Evolutionary conservation across 2,797 vertebrate species (phyloP).

Genomic region (Lacerta viridis): DNA sequence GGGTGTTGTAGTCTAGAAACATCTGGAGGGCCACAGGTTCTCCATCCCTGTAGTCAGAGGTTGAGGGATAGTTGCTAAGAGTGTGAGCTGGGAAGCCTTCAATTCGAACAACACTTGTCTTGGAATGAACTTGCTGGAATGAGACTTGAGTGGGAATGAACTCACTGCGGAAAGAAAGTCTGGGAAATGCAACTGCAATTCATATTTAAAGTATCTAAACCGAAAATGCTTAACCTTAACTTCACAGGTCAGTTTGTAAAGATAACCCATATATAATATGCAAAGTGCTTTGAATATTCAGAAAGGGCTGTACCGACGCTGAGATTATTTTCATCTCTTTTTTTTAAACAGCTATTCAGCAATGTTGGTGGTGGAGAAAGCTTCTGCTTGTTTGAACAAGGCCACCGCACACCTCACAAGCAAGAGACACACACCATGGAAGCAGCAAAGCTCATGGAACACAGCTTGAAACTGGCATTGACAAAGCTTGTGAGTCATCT

Average conservation of each 20-base stretch:
- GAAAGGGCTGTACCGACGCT: neutral
- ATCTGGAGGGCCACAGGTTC: too few species aligned
- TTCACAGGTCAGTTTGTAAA: neutral
- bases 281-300: neutral
- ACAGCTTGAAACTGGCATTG: conserved; percentile 89
- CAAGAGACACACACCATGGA: conserved; percentile 92
- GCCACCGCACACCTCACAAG: conserved; percentile 86
- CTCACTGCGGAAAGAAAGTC: neutral
- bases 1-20: neutral
- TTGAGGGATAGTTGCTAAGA: neutral
- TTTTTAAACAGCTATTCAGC: conserved; percentile 87
- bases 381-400: conserved; percentile 87
- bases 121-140: neutral
- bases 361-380: conserved; percentile 82
- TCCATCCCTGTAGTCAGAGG: too few species aligned
- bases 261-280: neutral
- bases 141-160: neutral
- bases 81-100: neutral
- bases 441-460: conserved; percentile 91
- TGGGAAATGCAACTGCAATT: neutral
- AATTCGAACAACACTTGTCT: neutral
- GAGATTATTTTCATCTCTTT: conserved; percentile 50
- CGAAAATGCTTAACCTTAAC: neutral
- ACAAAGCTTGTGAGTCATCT: conserved; percentile 86
- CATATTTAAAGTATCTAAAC: neutral